Evolutionary conservation across 2,797 vertebrate genomes (phyloP).

Genomic region (Anisognathus igniventris): DNA sequence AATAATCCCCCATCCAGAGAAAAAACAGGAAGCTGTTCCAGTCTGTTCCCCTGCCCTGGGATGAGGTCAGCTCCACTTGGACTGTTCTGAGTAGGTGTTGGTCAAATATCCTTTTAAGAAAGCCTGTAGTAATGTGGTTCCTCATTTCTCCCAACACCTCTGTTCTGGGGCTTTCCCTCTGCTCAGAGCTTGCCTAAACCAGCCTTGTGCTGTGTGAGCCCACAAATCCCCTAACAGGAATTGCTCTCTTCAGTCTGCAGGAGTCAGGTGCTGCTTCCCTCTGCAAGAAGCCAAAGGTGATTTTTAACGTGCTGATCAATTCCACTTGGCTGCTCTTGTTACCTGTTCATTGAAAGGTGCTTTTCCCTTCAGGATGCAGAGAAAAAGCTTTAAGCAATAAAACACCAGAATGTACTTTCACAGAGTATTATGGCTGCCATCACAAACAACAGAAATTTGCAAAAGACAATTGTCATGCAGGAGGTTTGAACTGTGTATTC

Average conservation of each 20-base stretch:
- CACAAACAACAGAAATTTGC: not conserved
- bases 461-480: not conserved
- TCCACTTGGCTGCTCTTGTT: not conserved
- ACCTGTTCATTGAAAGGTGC: not conserved
- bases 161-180: not conserved
- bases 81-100: not conserved
- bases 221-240: not conserved
- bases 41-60: not conserved
- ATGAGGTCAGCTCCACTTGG: not conserved
- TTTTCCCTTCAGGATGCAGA: not conserved
- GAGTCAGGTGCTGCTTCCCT: not conserved
- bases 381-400: not conserved
- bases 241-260: not conserved
- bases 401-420: not conserved
- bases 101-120: not conserved
- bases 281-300: not conserved
- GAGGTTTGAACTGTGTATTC: not conserved
- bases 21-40: not conserved
- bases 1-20: not conserved
- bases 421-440: not conserved
- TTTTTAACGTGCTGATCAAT: not conserved
- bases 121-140: not conserved
- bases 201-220: not conserved
- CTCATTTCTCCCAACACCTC: not conserved
- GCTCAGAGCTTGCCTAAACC: not conserved